Conservation (phyloP, 2,797 vertebrate genomes). For the Anomalospiza imberbis region DNA sequence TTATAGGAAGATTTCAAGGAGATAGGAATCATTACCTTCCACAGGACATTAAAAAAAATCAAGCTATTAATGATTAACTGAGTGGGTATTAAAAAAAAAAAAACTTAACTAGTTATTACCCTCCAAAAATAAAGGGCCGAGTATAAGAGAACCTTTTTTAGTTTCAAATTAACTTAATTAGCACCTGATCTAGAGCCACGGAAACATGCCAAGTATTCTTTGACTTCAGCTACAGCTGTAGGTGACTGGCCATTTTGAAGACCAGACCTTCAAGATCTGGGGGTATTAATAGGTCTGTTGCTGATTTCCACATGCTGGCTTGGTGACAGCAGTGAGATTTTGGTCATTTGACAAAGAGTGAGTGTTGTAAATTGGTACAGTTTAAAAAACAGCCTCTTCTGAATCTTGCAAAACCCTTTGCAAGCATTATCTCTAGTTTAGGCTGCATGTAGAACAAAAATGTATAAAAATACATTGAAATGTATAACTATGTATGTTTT, state of each 20-base stretch:
- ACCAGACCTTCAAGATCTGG: not conserved
- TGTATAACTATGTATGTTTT: not conserved
- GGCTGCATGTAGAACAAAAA: not conserved
- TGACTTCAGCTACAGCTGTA: not conserved
- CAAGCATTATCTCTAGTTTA: not conserved
- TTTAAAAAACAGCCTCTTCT: not conserved
- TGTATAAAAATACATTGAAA: not conserved
- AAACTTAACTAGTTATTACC: not conserved
- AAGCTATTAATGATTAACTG: not conserved
- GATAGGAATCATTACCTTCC: not conserved
- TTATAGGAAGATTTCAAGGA: not conserved
- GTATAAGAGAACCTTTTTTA: not conserved
- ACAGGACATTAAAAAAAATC: not conserved
- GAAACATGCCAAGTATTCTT: not conserved
- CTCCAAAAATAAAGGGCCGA: not conserved
- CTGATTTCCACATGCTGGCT: not conserved
- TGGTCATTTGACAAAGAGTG: not conserved
- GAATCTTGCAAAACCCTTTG: not conserved
- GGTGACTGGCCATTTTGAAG: not conserved
- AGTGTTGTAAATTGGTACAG: not conserved
- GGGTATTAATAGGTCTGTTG: not conserved
- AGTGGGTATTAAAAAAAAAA: not conserved
- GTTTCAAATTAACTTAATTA: slow-evolving; percentile 1
- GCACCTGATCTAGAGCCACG: not conserved
- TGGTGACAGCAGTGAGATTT: not conserved